Percentiles rank a stretch among this genome's conserved stretches.
phyloP scores from a whole-genome alignment of 64 coral and sea anemone species.

The Exaiptasia diaphana region DNA sequence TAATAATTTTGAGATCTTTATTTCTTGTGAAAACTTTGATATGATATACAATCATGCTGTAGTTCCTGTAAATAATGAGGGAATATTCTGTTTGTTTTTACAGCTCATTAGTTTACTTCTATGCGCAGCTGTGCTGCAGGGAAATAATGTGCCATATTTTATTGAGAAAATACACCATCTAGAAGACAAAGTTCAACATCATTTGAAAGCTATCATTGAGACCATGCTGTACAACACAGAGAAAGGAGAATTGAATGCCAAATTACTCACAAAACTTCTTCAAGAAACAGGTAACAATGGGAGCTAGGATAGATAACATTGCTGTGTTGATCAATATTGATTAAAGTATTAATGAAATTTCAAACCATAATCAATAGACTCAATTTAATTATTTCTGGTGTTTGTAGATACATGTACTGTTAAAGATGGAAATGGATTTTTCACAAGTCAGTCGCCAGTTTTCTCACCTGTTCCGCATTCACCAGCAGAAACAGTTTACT shows the following conservation, averaged over 20 bases:
- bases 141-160: slow-evolving; percentile 29
- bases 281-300: slow-evolving; percentile 10
- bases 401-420: no score
- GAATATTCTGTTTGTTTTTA: not conserved
- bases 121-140: slow-evolving; percentile 31
- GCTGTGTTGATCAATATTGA: no score
- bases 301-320: no score
- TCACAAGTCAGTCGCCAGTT: no score
- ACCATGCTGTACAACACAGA: slow-evolving; percentile 26
- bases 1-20: not conserved
- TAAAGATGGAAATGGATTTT: no score
- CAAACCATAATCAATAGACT: no score
- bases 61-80: not conserved
- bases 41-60: not conserved
- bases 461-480: no score
- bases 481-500: slow-evolving; percentile 58
- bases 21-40: not conserved
- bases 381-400: no score
- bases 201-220: slow-evolving; percentile 47
- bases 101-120: slow-evolving; percentile 52
- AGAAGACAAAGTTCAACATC: slow-evolving; percentile 34
- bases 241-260: not conserved
- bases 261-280: slow-evolving; percentile 16
- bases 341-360: no score
- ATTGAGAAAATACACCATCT: slow-evolving; percentile 37